A percentile compares a stretch with the other conserved stretches of the same genome.
These are phyloP conservation scores for Aproaerema taeniolella DNA, from an alignment of 2,888 invertebrate genomes.

Conservation along the genomic window DNA sequence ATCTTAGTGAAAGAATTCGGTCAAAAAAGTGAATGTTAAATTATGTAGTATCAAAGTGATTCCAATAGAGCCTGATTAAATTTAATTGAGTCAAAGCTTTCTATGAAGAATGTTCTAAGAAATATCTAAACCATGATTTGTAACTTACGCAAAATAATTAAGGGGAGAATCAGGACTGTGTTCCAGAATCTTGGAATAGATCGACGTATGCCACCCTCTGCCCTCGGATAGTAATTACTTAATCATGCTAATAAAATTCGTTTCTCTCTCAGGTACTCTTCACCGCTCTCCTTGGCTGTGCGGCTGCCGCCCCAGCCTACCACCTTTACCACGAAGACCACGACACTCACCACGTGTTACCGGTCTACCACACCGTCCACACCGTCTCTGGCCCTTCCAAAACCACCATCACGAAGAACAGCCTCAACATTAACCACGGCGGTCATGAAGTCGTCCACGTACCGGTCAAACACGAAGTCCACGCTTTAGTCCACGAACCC, in stretches of 20 bases:
- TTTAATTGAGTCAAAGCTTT: too few species aligned
- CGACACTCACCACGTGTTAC: conserved; percentile 37
- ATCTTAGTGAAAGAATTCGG: too few species aligned
- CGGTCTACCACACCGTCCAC: conserved; percentile 25
- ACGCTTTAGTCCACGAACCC: conserved; percentile 2
- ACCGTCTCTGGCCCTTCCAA: conserved; percentile 25
- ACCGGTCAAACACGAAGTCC: conserved; percentile 22
- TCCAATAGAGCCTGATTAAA: too few species aligned
- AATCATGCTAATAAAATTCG: neutral
- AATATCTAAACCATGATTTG: too few species aligned
- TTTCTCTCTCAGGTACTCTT: conserved; percentile 37
- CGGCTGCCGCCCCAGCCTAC: conserved; percentile 41
- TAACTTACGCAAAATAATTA: too few species aligned
- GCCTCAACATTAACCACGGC: conserved; percentile 32
- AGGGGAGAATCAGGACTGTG: too few species aligned
- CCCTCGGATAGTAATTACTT: too few species aligned
- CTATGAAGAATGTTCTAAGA: too few species aligned
- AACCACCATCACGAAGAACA: conserved; percentile 36
- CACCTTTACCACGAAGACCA: conserved; percentile 29
- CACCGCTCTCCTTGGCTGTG: conserved; percentile 38
- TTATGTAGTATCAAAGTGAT: too few species aligned
- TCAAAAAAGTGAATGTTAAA: too few species aligned
- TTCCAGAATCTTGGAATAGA: too few species aligned
- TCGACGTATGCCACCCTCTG: too few species aligned
- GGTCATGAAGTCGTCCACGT: conserved; percentile 23